Base-by-base conservation (phyloP, 2,113 vertebrate genomes). In the Proterorhinus semilunaris region DNA sequence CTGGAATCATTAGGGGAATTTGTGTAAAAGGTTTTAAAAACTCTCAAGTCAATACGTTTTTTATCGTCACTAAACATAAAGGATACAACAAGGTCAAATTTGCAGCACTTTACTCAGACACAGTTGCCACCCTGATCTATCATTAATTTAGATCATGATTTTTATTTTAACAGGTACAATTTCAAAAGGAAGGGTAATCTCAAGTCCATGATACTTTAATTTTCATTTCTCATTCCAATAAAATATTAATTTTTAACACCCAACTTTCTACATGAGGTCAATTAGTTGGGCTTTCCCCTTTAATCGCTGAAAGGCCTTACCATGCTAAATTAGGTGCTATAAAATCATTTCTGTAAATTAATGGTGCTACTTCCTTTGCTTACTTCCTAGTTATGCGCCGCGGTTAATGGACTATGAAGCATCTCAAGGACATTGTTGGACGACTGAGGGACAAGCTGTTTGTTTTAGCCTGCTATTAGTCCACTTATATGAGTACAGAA, bases 321-420 rank as follows among this genome's bases (percentile, higher is more conserved):
- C 46, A 47, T 47, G 46, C 55, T 58, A 58, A 58, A 58, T 58
- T 58, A 58, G 55, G 10, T 36, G 55, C 55, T 58, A 58, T 58
- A 58, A 58, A 58, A 58, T 58, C 1, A 58, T 58, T 58, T 58
- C 55, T 42, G 55, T 27, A 58, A 58, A 58, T 58, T 58, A 58
- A 58, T 42, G 55, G 55, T 8, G 55, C 55, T 58, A 10, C 55
- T 42, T 58, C 42, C 55, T 58, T 58, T 58, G 55, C 55, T 58
- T 58, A 58, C 55, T 58, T 57, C 54, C 54, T 10, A 57, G 54
- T 57, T 58, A 58, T 58, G 55, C 42, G 55, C 21, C 11, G 27
- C 27, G 2, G 27, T 58, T 58, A 58, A 58, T 58, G 55, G 55
- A 58, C 55, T 42, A 58, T 58, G 55, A 58, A 58, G 55, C 21